Evolutionary conservation across 1,140 invertebrate genomes (phyloP).

Genomic region (Microplitis mediator): DNA sequence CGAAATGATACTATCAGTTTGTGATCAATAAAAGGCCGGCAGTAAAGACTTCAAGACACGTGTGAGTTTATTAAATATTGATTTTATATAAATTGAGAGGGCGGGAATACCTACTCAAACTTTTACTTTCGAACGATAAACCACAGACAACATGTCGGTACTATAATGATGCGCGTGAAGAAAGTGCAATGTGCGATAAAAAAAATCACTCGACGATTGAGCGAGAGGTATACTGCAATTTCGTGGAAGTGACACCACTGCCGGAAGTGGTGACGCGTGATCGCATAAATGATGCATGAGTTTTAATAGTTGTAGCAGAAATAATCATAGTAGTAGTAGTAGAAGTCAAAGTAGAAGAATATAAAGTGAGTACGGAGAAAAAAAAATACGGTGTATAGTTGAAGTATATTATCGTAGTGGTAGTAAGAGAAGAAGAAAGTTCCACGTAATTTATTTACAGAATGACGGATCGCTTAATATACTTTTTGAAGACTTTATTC

Average conservation of each 20-base stretch:
- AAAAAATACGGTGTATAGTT: too few species aligned
- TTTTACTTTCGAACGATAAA: constrained; percentile 23
- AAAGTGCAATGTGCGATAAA: constrained; percentile 33
- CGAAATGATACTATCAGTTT: neutral
- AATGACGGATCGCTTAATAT: neutral
- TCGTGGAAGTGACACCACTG: constrained; percentile 8
- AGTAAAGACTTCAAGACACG: neutral
- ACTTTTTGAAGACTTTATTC: neutral
- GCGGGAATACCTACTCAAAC: constrained; percentile 24
- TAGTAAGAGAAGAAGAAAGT: neutral
- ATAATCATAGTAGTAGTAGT: neutral
- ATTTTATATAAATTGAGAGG: constrained; percentile 23
- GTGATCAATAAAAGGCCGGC: too few species aligned
- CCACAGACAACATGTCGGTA: constrained; percentile 11
- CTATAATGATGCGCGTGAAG: neutral
- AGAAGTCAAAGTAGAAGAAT: too few species aligned
- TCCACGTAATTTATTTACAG: constrained; percentile 4
- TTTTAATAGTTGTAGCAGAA: neutral
- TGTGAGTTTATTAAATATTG: constrained; percentile 8
- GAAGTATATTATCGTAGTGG: too few species aligned
- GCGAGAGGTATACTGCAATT: neutral
- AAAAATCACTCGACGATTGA: neutral
- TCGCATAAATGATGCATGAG: constrained; percentile 22
- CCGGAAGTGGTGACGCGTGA: constrained; percentile 10
- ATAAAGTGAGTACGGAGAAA: too few species aligned